Evolutionary conservation across 2,888 invertebrate species (phyloP).

Genomic region (Lutraria lutraria): DNA sequence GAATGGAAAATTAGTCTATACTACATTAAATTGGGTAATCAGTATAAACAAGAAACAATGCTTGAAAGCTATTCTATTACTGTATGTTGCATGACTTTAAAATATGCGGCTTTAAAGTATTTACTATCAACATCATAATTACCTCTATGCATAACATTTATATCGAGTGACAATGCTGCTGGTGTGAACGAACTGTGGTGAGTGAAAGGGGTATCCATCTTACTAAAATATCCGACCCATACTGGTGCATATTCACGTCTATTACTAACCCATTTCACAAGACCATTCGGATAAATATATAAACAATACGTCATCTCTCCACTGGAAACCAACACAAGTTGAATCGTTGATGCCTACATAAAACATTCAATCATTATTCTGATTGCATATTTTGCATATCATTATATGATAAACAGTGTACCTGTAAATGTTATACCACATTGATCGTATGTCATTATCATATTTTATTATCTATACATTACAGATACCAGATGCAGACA

Average conservation of each 20-base stretch:
- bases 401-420: neutral
- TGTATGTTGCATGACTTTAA: no score
- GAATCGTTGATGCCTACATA: conserved; percentile 29
- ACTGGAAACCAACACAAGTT: conserved; percentile 15
- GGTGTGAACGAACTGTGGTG: conserved; percentile 14
- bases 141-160: neutral
- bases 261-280: conserved; percentile 20
- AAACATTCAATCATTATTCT: neutral
- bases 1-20: neutral
- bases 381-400: neutral
- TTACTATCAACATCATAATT: neutral
- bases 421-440: no score
- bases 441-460: no score
- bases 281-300: conserved; percentile 27
- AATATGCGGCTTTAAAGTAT: neutral
- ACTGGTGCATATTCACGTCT: neutral
- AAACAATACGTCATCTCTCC: conserved; percentile 6
- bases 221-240: conserved; percentile 24
- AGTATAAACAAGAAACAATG: neutral
- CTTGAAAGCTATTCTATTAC: no score
- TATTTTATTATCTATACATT: no score
- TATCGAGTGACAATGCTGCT: neutral
- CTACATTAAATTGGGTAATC: neutral
- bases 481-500: no score
- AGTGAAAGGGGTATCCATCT: neutral